Evolutionary conservation across 2,797 vertebrate species (phyloP).

Genomic region (Acanthis flammea): DNA sequence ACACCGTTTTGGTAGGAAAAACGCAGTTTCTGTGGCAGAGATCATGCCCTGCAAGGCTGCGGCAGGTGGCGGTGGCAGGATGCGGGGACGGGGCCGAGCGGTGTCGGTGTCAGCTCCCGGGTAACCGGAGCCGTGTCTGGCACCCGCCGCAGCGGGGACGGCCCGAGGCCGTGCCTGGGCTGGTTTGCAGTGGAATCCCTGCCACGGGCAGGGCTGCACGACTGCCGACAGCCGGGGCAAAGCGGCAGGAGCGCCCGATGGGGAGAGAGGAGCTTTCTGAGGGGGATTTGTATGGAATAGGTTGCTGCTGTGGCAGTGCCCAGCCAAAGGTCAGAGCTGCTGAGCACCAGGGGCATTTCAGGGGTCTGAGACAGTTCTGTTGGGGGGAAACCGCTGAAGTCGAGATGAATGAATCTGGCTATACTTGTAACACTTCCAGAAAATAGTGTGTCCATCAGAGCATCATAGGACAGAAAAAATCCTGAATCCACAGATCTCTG

Average conservation of each 20-base stretch:
- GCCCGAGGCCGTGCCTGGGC: rapidly evolving
- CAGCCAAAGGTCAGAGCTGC: background rate
- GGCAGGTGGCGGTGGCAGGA: background rate
- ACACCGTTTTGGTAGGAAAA: rapidly evolving
- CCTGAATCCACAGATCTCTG: background rate
- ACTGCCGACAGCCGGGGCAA: background rate
- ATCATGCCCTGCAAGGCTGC: background rate
- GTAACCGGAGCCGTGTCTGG: rapidly evolving
- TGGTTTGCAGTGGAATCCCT: background rate
- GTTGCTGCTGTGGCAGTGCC: rapidly evolving
- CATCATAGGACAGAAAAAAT: background rate
- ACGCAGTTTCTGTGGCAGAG: background rate
- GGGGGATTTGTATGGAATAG: background rate
- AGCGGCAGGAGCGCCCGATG: rapidly evolving
- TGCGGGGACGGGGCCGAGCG: rapidly evolving
- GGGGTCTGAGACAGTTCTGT: background rate
- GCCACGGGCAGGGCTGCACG: rapidly evolving
- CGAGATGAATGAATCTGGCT: rapidly evolving
- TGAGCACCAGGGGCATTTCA: background rate
- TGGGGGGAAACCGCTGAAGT: background rate
- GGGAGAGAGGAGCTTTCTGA: background rate
- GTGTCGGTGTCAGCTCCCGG: background rate
- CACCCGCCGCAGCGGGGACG: rapidly evolving
- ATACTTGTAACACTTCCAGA: background rate
- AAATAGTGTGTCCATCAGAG: background rate